Conservation (phyloP, 1,140 invertebrate genomes). For the Muscidifurax raptorellus region DNA sequence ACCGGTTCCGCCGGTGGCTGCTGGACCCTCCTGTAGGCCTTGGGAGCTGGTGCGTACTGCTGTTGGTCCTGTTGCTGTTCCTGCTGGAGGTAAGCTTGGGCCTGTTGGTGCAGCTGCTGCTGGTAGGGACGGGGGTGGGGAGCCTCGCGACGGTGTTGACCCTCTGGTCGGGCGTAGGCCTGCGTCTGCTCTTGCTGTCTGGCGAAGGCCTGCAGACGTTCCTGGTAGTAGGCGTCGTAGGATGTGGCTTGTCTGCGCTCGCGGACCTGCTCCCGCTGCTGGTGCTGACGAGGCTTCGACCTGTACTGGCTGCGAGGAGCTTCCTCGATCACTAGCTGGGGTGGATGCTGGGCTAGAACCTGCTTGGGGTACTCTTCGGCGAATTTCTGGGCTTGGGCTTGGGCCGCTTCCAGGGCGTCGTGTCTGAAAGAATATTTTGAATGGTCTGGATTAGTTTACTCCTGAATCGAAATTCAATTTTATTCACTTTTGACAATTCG, state of each 20-base stretch:
- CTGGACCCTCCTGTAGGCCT: conserved; percentile 59
- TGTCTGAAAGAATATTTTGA: conserved; percentile 57
- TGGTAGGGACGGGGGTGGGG: not conserved
- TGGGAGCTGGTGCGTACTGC: conserved; percentile 53
- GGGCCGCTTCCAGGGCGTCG: conserved; percentile 59
- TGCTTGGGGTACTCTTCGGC: conserved; percentile 61
- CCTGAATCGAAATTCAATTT: no score
- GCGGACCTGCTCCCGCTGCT: not conserved
- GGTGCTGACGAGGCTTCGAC: conserved; percentile 49
- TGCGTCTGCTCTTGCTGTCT: not conserved
- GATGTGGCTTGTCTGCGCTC: not conserved
- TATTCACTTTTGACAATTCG: no score
- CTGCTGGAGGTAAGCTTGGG: conserved; percentile 1
- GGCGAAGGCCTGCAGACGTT: not conserved
- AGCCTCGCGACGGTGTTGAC: not conserved
- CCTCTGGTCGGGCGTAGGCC: not conserved
- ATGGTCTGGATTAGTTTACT: not conserved
- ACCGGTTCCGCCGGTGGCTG: conserved; percentile 59
- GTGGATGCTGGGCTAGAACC: conserved; percentile 53
- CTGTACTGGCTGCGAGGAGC: conserved; percentile 55
- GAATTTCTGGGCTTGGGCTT: conserved; percentile 59
- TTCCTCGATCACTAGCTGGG: conserved; percentile 42
- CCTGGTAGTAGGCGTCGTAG: not conserved
- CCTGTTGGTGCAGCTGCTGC: not conserved
- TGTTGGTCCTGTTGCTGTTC: conserved; percentile 2